phyloP scores from a whole-genome alignment of 2,797 vertebrate genomes.

The Alfaro cultratus region DNA sequence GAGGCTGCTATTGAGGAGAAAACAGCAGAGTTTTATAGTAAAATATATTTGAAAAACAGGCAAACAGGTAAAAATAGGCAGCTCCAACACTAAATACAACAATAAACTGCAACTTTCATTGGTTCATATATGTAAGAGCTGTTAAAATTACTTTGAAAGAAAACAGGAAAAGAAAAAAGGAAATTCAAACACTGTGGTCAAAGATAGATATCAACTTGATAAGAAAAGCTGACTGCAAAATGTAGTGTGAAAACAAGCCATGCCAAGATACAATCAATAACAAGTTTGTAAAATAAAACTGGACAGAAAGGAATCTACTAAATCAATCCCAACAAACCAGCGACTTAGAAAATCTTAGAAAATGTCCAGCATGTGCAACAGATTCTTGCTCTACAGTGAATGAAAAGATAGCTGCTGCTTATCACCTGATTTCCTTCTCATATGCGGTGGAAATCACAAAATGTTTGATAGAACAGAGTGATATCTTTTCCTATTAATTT shows the following conservation, averaged over 20 bases:
- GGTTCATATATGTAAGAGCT: background rate
- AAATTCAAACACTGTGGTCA: background rate
- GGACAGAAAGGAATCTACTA: background rate
- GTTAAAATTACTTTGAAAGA: background rate
- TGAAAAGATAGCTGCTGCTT: background rate
- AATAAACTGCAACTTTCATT: background rate
- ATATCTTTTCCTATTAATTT: background rate
- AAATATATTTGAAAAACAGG: background rate
- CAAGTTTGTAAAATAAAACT: background rate
- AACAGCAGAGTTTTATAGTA: background rate
- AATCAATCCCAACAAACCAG: background rate
- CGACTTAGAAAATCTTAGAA: background rate
- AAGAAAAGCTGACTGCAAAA: conserved; percentile 7
- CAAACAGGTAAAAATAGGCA: background rate
- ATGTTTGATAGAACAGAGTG: background rate
- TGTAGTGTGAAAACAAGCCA: background rate
- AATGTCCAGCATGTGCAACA: background rate
- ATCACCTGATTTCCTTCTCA: background rate
- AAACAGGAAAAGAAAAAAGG: background rate
- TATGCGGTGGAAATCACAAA: too few species aligned
- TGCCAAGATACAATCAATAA: background rate
- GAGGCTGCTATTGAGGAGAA: too few species aligned
- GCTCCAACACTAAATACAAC: background rate
- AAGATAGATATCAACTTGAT: background rate
- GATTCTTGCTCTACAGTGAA: background rate